Evolutionary conservation across 2,113 vertebrate genomes (phyloP).

Genomic region (Tonatia bakeri): DNA sequence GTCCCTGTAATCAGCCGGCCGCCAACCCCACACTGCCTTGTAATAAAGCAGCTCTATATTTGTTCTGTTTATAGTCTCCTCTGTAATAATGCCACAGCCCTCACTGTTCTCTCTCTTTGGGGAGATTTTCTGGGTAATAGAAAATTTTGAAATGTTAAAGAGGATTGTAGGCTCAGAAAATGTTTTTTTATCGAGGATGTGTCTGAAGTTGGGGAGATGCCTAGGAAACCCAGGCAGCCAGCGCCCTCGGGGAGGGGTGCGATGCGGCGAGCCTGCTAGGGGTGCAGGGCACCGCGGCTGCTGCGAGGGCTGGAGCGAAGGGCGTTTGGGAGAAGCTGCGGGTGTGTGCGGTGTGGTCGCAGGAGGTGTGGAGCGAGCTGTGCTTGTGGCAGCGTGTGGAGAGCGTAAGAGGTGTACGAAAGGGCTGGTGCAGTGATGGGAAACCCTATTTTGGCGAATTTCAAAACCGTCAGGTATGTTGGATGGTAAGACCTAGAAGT

Average conservation of each 20-base stretch:
- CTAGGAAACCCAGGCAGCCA: constrained; percentile 4
- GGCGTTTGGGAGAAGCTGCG: background rate
- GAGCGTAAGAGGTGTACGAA: background rate
- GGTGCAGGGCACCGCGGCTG: background rate
- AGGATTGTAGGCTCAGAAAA: constrained; percentile 45
- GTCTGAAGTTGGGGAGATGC: constrained; percentile 53
- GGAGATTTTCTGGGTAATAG: constrained; percentile 75
- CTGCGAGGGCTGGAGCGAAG: background rate
- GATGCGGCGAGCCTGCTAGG: background rate
- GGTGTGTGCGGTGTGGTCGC: background rate
- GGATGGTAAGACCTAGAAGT: background rate
- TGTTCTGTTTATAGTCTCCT: constrained; percentile 83
- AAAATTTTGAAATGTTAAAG: constrained; percentile 68
- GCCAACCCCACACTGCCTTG: constrained; percentile 82
- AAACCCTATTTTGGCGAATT: background rate
- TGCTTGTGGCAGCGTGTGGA: background rate
- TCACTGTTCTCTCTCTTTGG: constrained; percentile 74
- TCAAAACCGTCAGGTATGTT: background rate
- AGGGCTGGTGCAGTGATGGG: background rate
- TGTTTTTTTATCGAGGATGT: constrained; percentile 61
- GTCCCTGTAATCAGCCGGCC: constrained; percentile 86
- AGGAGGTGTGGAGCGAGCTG: background rate
- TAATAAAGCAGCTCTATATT: constrained; percentile 88
- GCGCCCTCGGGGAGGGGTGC: background rate
- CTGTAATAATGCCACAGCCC: constrained; percentile 84